Percentiles rank a stretch among this genome's conserved stretches.
These are phyloP conservation scores for Cerceris rybyensis DNA, from an alignment of 2,888 invertebrate genomes.

Conservation along the genomic window DNA sequence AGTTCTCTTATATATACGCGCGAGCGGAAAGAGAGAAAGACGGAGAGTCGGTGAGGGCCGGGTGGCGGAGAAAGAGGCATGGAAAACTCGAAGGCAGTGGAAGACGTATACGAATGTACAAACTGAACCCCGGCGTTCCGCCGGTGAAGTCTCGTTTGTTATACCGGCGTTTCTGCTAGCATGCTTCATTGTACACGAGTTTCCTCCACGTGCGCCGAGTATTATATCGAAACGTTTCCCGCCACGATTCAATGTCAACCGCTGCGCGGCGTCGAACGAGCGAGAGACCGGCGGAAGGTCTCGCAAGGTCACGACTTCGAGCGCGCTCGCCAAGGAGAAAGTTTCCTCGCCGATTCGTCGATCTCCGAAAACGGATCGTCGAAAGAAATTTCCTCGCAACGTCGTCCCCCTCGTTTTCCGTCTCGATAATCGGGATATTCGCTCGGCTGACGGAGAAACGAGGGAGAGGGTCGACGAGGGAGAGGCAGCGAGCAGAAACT, in stretches of 20 bases:
- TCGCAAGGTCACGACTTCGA: slow-evolving; percentile 60
- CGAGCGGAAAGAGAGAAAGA: slow-evolving; percentile 29
- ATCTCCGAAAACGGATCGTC: slow-evolving; percentile 10
- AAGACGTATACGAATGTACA: slow-evolving; percentile 55
- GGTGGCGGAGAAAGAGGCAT: slow-evolving; percentile 1
- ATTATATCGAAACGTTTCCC: slow-evolving; percentile 56
- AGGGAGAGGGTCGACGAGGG: slow-evolving; percentile 15
- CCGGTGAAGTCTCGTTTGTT: slow-evolving; percentile 56
- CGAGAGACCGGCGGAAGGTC: slow-evolving; percentile 57
- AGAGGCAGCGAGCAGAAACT: slow-evolving; percentile 23
- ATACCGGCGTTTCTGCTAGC: slow-evolving; percentile 53
- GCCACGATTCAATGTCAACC: slow-evolving; percentile 65
- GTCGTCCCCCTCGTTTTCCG: slow-evolving; percentile 32
- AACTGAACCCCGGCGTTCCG: slow-evolving; percentile 47
- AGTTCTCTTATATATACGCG: slow-evolving; percentile 2
- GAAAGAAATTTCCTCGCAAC: slow-evolving; percentile 36
- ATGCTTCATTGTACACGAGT: slow-evolving; percentile 50
- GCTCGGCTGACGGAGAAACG: slow-evolving; percentile 16
- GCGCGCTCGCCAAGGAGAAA: slow-evolving; percentile 51
- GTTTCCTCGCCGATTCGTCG: slow-evolving; percentile 42
- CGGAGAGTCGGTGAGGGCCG: slow-evolving; percentile 1
- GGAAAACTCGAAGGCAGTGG: slow-evolving; percentile 25
- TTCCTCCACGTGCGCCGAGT: slow-evolving; percentile 61
- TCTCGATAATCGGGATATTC: slow-evolving; percentile 57
- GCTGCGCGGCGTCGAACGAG: slow-evolving; percentile 52